Evolutionary conservation across 2,797 vertebrate genomes (phyloP), one percentile per base, ranked within the genome.

Genomic region (Lithobates pipiens): DNA sequence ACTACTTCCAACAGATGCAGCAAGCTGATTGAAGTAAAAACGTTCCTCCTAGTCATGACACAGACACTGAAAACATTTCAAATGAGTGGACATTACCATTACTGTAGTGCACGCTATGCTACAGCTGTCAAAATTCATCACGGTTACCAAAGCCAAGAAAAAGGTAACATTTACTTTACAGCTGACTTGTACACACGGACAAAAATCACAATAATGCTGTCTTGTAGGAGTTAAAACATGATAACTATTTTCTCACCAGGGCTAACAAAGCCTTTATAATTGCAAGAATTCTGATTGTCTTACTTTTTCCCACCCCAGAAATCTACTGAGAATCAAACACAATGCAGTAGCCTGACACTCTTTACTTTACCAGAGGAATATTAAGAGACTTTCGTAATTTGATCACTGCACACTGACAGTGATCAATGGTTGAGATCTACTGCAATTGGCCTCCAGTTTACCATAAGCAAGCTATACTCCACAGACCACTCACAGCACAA

Each of bases 61-160:
- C 23, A 77, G 21, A 77, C 34, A 65, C 34, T 57, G 46, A 23
- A 76, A 72, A 72, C 42, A 44, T 44, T 34, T 72, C 36, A 72
- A 76, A 32, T 23, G 25, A 57, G 23, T 61, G 46, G 50, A 32
- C 50, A 76, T 18, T 21, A 34, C 3, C 21, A 61, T 54, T 34
- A 36, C 50, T 34, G 34, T 50, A 36, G 23, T 0, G 32, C 27
- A 61, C 54, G 34, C 32, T 5, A 50, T 46, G 46, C 54, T 23
- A 36, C 46, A 61, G 29, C 46, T 61, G 18, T 34, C 75, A 34
- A 61, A 76, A 34, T 39, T 25, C 16, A 57, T 29, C 21, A 61
- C 29, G 32, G 29, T 4, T 50, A 46, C 18, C 25, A 72, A 32
- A 57, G 46, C 68, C 15, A 32, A 13, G 68, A 18, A 70, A 34